These are phyloP conservation scores for Acanthosoma haemorrhoidale DNA, from an alignment of 2,888 invertebrate genomes.

Conservation along the genomic window DNA sequence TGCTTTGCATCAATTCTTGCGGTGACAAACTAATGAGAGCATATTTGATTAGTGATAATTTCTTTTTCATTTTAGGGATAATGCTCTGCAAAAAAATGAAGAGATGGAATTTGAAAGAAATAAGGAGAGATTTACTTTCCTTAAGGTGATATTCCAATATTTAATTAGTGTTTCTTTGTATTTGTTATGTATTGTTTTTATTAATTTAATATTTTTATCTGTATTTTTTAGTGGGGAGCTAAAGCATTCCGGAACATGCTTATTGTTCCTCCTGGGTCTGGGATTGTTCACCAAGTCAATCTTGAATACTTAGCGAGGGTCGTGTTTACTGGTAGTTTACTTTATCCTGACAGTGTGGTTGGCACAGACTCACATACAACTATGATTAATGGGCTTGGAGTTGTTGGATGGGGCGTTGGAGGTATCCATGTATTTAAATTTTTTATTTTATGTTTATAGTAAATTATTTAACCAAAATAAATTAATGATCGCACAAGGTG, in stretches of 20 bases:
- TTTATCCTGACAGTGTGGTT: constrained; percentile 88
- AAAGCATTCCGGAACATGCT: constrained; percentile 92
- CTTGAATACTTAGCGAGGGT: constrained; percentile 88
- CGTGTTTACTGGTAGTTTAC: constrained; percentile 66
- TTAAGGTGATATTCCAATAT: constrained; percentile 62
- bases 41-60: too few relatives aligned
- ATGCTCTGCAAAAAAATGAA: constrained; percentile 87
- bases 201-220: neutral
- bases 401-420: constrained; percentile 94
- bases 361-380: constrained; percentile 99
- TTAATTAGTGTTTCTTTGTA: neutral
- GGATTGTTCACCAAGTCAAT: constrained; percentile 98
- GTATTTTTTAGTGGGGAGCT: constrained; percentile 80
- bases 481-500: neutral
- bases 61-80: constrained; percentile 57
- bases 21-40: too few relatives aligned
- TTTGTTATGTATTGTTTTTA: neutral
- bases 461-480: too few relatives aligned
- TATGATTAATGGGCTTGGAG: constrained; percentile 96
- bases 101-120: constrained; percentile 93
- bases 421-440: constrained; percentile 49
- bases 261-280: constrained; percentile 96
- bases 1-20: too few relatives aligned
- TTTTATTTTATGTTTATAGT: neutral
- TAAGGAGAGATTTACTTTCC: constrained; percentile 88